Conservation (phyloP, 2,113 vertebrate species). For the Epinephelus lanceolatus region DNA sequence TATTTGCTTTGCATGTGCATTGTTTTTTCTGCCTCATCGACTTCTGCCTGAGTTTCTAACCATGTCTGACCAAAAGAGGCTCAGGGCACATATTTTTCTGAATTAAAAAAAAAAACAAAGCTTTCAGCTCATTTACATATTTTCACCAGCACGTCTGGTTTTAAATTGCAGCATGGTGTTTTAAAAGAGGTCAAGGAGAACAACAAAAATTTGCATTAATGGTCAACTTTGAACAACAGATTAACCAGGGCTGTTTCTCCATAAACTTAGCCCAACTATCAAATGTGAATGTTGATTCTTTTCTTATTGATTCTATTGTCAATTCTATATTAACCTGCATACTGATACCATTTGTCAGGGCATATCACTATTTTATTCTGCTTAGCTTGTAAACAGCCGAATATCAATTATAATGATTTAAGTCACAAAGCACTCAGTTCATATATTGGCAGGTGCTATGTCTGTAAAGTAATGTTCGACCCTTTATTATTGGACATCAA, state of each 20-base stretch:
- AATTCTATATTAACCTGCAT: neutral
- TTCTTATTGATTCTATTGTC: neutral
- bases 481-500: neutral
- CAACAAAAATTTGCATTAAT: neutral
- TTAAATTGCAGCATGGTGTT: neutral
- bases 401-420: neutral
- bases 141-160: neutral
- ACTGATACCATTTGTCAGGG: neutral
- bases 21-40: neutral
- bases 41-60: neutral
- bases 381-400: neutral
- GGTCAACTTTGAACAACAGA: neutral
- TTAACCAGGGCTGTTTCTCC: neutral
- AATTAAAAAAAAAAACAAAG: neutral
- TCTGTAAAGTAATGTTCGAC: neutral
- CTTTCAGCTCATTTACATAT: constrained; percentile 12
- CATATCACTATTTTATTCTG: neutral
- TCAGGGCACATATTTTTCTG: neutral
- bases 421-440: neutral
- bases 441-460: neutral
- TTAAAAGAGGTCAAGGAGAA: constrained; percentile 1
- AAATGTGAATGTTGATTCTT: neutral
- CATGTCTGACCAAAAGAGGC: neutral
- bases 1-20: neutral
- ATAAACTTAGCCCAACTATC: neutral